Evolutionary conservation across 2,113 vertebrate genomes (phyloP).

Genomic region (Pimephales promelas): DNA sequence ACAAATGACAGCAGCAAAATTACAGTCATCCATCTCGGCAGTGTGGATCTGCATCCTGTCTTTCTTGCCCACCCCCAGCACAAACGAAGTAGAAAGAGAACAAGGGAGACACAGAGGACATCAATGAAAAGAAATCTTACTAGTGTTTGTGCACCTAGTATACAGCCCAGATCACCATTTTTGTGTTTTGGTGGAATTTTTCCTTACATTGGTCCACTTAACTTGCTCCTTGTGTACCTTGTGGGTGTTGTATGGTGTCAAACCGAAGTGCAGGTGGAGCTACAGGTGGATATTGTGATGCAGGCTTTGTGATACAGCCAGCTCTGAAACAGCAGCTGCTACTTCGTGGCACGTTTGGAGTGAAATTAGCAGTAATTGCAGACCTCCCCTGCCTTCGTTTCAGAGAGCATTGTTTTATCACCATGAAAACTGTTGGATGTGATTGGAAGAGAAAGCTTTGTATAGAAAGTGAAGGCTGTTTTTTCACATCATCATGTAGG

Average conservation of each 20-base stretch:
- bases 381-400: constrained; percentile 50
- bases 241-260: constrained; percentile 27
- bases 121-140: constrained; percentile 16
- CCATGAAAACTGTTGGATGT: constrained; percentile 36
- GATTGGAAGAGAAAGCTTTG: constrained; percentile 30
- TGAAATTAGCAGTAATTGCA: constrained; percentile 71
- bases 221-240: not conserved
- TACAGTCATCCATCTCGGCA: constrained; percentile 72
- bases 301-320: constrained; percentile 46
- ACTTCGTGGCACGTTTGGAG: constrained; percentile 45
- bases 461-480: constrained; percentile 42
- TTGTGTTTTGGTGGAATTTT: constrained; percentile 11
- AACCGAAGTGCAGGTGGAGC: constrained; percentile 36
- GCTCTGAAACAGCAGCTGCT: constrained; percentile 57
- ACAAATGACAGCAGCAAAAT: constrained; percentile 75
- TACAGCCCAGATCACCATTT: not conserved
- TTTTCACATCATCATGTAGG: constrained; percentile 39
- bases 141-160: not conserved
- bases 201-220: not conserved
- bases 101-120: not conserved
- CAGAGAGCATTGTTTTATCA: constrained; percentile 43
- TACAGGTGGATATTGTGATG: constrained; percentile 62
- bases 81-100: not conserved
- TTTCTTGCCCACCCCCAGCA: constrained; percentile 30
- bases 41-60: constrained; percentile 36